phyloP scores from a whole-genome alignment of 2,113 vertebrate species.

The Proteles cristata region DNA sequence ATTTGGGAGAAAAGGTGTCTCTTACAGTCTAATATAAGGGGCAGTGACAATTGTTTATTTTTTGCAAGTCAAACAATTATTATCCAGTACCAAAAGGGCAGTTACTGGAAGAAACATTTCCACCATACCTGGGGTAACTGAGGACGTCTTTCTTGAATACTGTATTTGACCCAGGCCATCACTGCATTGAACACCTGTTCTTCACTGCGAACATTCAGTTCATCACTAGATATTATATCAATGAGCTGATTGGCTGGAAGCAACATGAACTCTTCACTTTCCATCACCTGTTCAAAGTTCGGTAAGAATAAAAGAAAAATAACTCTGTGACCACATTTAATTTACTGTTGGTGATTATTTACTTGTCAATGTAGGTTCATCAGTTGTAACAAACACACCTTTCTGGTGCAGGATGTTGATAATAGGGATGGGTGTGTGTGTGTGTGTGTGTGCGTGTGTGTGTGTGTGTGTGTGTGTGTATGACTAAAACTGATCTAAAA shows the following conservation, averaged over 20 bases:
- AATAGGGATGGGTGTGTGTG: not conserved
- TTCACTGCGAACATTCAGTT: constrained; percentile 98
- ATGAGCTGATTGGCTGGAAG: constrained; percentile 98
- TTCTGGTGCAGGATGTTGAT: not conserved
- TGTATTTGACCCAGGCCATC: constrained; percentile 99
- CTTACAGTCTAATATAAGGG: not conserved
- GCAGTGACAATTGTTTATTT: not conserved
- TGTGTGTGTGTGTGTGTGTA: not conserved
- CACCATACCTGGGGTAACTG: constrained; percentile 95
- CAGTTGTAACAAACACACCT: not conserved
- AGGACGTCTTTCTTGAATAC: constrained; percentile 97
- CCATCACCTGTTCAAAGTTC: constrained; percentile 93
- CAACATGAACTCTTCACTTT: constrained; percentile 99
- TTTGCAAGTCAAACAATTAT: not conserved
- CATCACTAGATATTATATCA: constrained; percentile 99
- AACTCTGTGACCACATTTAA: constrained; percentile 21
- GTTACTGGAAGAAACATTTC: not conserved
- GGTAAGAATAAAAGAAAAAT: constrained; percentile 28
- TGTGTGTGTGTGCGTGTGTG: not conserved
- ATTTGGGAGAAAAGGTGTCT: not conserved
- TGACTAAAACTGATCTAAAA: not conserved
- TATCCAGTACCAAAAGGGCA: not conserved
- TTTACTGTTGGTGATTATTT: not conserved
- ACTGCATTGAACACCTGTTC: constrained; percentile 99
- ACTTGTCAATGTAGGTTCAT: not conserved